These are phyloP conservation scores for Hydropotes inermis DNA, from an alignment of 2,113 vertebrate genomes.

Conservation along the genomic window DNA sequence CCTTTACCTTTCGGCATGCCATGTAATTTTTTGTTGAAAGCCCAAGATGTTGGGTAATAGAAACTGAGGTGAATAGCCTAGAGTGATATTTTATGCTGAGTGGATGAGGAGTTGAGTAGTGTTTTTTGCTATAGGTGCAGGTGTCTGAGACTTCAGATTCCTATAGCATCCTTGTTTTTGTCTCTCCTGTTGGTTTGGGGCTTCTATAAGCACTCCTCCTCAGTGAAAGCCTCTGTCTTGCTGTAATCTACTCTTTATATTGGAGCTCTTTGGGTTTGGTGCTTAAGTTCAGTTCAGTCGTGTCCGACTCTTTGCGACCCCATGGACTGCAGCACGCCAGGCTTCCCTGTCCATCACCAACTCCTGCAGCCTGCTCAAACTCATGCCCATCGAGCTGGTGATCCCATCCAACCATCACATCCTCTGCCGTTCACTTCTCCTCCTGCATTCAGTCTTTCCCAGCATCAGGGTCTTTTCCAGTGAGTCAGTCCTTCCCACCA, in stretches of 20 bases:
- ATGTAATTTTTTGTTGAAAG: conserved; percentile 11
- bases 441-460: not conserved
- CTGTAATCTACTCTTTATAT: not conserved
- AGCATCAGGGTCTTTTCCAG: not conserved
- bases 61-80: not conserved
- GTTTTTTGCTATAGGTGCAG: not conserved
- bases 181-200: not conserved
- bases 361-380: not conserved
- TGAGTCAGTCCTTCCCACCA: not conserved
- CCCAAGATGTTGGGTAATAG: not conserved
- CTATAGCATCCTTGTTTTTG: not conserved
- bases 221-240: not conserved
- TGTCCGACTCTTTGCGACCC: not conserved
- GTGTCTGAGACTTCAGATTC: not conserved
- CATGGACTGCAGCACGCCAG: rapidly evolving
- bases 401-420: not conserved
- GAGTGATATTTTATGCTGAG: not conserved
- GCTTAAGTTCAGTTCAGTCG: not conserved
- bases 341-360: not conserved
- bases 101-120: not conserved
- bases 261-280: not conserved
- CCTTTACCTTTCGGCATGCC: not conserved
- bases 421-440: not conserved
- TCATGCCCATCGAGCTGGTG: not conserved
- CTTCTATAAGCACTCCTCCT: not conserved